Evolutionary conservation across 2,113 vertebrate species (phyloP).

Genomic region (Salvelinus alpinus): DNA sequence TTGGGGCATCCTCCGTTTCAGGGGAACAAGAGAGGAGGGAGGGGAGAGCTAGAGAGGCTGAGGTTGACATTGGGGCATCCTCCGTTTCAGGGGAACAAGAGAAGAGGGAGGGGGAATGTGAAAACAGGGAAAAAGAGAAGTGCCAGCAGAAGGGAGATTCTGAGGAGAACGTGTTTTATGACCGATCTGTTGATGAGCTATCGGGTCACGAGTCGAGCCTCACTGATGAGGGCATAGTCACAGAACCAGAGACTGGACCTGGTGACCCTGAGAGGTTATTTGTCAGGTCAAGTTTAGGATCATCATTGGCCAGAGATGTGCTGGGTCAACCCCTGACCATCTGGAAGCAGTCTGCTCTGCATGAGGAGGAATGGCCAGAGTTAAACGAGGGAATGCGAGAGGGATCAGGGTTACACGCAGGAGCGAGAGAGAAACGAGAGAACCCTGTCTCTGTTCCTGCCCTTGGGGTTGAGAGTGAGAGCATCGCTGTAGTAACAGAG

Average conservation of each 20-base stretch:
- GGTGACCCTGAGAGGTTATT: conserved; percentile 48
- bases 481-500: conserved; percentile 38
- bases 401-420: background rate
- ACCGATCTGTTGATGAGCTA: conserved; percentile 85
- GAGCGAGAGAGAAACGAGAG: conserved; percentile 30
- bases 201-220: conserved; percentile 90
- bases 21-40: conserved; percentile 51
- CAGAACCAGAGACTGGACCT: conserved; percentile 80
- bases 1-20: background rate
- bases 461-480: conserved; percentile 60
- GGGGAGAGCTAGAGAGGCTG: conserved; percentile 27
- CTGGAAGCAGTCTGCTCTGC: conserved; percentile 79
- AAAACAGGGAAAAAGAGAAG: background rate
- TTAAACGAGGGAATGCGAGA: conserved; percentile 25
- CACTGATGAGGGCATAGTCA: conserved; percentile 95
- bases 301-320: conserved; percentile 63
- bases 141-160: conserved; percentile 62
- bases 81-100: conserved; percentile 34
- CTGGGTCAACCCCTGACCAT: conserved; percentile 67
- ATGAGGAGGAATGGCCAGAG: conserved; percentile 37
- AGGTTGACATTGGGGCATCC: too few species aligned
- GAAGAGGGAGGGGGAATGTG: conserved; percentile 45
- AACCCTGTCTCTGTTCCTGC: conserved; percentile 39
- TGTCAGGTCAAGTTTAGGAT: conserved; percentile 63
- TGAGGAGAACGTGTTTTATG: conserved; percentile 70